Base-by-base conservation (phyloP, 2,797 vertebrate species). In the Nyctalus aviator region DNA sequence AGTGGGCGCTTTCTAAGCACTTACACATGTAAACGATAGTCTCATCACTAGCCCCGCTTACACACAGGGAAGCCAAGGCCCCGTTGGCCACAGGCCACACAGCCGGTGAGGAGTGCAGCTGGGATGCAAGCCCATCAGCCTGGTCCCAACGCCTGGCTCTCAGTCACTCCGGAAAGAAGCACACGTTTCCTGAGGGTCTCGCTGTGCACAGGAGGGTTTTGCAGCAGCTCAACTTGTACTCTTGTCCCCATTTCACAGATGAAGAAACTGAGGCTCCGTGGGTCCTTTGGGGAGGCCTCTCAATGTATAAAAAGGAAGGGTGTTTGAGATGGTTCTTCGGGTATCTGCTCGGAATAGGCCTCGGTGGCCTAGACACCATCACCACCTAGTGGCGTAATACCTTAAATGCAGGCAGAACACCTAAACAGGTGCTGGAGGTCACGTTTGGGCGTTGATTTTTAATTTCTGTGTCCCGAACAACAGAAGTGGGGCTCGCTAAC, bases 321-420 rank as follows among this genome's bases (percentile, higher is more conserved):
- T 23, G 0, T 82, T 25, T 69, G 81, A 69, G 37, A 15, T 3
- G 8, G 7, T 77, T 27, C 44, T 12, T 35, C 10, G 1, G 23
- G 5, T 32, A 21, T 27, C 9, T 1, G 6, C 68, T 11, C 41
- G 41, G 1, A 48, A 75, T 32, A 46, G 27, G 55, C n/a, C 15
- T 15, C 69, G 1, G 64, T 84, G 71, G 14, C 57, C 72, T 69
- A n/a, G 13, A 84, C 68, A 55, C 30, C 30, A 69, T 59, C 4
- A 87, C 96, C 97, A 94, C 93, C 96, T 97, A 91, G 93, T 95
- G 97, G 95, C 72, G 0, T 0, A 1, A 13, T 87, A 78, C 81
- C 97, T 97, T 92, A 94, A 94, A n/a, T 86, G 76, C 94, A 87
- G 68, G 76, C 50, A 88, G 83, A 73, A 57, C 55, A 8, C 41